Evolutionary conservation across 1,140 invertebrate species (phyloP).

Genomic region (Drosophila melanica): DNA sequence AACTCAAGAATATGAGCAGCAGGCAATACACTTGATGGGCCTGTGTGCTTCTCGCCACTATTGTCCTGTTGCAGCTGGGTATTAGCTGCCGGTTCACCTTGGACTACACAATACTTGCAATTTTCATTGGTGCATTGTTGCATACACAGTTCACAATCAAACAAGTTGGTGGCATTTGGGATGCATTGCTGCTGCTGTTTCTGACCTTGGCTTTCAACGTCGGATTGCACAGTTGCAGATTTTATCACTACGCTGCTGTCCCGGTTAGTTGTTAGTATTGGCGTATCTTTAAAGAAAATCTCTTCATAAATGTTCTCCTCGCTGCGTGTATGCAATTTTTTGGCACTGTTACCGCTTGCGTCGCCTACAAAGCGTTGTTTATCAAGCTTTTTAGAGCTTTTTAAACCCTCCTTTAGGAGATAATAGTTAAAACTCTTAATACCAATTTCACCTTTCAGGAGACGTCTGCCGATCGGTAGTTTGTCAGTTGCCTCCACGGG

Average conservation of each 20-base stretch:
- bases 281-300: constrained; percentile 78
- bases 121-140: constrained; percentile 78
- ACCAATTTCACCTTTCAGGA: constrained; percentile 81
- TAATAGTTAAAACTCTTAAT: constrained; percentile 84
- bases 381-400: constrained; percentile 74
- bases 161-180: constrained; percentile 34
- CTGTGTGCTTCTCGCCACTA: background rate
- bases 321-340: constrained; percentile 68
- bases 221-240: constrained; percentile 23
- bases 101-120: constrained; percentile 72
- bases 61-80: constrained; percentile 12
- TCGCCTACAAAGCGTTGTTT: constrained; percentile 55
- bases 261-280: constrained; percentile 8
- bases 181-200: constrained; percentile 29
- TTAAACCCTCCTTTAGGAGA: constrained; percentile 80
- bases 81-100: constrained; percentile 5
- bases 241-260: background rate
- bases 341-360: background rate
- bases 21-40: constrained; percentile 32
- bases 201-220: constrained; percentile 44
- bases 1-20: constrained; percentile 79
- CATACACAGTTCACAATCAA: constrained; percentile 79
- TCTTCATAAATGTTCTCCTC: constrained; percentile 84
- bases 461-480: constrained; percentile 78
- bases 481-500: constrained; percentile 38